Evolutionary conservation across 2,797 vertebrate genomes (phyloP).

Genomic region (Crenuchus spilurus): DNA sequence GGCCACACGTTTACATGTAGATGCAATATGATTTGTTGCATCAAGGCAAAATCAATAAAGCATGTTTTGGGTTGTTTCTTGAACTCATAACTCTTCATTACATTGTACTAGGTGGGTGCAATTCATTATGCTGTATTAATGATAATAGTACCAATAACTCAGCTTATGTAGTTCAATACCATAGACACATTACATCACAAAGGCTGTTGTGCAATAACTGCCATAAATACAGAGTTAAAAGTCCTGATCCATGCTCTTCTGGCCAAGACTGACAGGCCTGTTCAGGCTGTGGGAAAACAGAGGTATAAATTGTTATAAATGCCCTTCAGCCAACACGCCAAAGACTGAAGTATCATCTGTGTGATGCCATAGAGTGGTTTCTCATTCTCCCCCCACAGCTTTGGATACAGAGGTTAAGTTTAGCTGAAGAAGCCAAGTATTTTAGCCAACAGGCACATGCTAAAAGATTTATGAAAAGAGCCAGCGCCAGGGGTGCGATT

Average conservation of each 20-base stretch:
- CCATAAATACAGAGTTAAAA: not conserved
- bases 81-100: too few relatives aligned
- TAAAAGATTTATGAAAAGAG: constrained; percentile 92
- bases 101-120: too few relatives aligned
- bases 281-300: constrained; percentile 19
- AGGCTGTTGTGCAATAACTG: not conserved
- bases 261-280: not conserved
- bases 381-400: constrained; percentile 51
- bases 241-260: not conserved
- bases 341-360: constrained; percentile 8
- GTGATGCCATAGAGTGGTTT: constrained; percentile 13
- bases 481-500: constrained; percentile 85
- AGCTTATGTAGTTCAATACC: too few relatives aligned
- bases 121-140: too few relatives aligned
- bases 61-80: too few relatives aligned
- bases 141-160: too few relatives aligned
- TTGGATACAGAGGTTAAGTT: constrained; percentile 64
- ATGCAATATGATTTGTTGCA: too few relatives aligned
- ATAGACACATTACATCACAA: not conserved
- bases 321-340: constrained; percentile 15
- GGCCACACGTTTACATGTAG: too few relatives aligned
- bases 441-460: constrained; percentile 90
- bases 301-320: constrained; percentile 19
- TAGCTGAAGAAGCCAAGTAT: constrained; percentile 74
- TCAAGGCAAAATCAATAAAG: too few relatives aligned